These are phyloP conservation scores for Corythaixoides concolor DNA, from an alignment of 2,113 vertebrate genomes.

Conservation along the genomic window DNA sequence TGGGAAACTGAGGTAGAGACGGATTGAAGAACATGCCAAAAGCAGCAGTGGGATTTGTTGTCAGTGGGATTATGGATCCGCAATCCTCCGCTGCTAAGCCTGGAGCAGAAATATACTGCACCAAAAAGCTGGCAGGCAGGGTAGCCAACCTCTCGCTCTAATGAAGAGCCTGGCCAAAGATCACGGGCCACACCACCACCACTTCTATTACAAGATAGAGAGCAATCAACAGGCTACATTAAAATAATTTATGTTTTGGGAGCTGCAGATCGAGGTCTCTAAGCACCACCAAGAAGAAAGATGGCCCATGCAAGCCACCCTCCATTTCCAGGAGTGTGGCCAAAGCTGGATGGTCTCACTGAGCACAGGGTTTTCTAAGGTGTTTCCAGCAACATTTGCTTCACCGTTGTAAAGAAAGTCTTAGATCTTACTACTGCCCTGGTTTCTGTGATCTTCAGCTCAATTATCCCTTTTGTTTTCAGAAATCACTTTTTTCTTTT, in stretches of 20 bases:
- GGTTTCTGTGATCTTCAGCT: background rate
- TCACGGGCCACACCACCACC: background rate
- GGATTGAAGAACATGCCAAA: background rate
- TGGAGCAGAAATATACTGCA: background rate
- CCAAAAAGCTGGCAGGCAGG: background rate
- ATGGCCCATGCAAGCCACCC: background rate
- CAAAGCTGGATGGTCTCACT: background rate
- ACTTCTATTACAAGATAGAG: background rate
- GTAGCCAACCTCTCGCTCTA: background rate
- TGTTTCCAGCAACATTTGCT: background rate
- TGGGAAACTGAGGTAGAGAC: slow-evolving; percentile 3
- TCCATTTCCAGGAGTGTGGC: background rate
- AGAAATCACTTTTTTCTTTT: background rate
- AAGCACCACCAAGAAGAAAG: background rate
- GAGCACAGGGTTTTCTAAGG: background rate
- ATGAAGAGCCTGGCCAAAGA: background rate
- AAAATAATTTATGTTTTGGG: background rate
- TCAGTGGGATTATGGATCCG: background rate
- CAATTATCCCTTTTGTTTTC: background rate
- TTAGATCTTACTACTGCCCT: background rate
- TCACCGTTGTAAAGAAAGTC: background rate
- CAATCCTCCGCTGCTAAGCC: background rate
- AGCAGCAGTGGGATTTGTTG: background rate
- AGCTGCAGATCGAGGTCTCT: background rate
- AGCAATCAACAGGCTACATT: background rate